Percentiles rank a stretch among this genome's conserved stretches.
phyloP scores from a whole-genome alignment of 2,113 vertebrate species.

The Oceanites oceanicus region DNA sequence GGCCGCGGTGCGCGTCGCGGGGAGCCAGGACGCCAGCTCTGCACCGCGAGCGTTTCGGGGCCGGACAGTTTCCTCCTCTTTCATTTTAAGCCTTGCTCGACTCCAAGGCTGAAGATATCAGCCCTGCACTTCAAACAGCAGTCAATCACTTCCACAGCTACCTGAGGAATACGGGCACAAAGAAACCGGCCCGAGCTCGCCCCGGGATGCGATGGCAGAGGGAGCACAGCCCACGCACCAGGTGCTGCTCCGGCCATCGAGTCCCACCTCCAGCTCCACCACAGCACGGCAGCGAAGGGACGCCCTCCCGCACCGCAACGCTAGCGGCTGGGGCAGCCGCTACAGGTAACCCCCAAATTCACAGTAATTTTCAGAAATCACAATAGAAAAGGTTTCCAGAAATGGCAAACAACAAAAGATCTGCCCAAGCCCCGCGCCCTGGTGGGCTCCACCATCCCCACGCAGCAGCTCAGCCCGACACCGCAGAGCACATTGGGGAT shows the following conservation, averaged over 20 bases:
- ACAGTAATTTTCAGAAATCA: background rate
- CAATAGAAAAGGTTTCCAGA: background rate
- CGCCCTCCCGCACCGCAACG: background rate
- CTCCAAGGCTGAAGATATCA: background rate
- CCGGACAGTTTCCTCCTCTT: background rate
- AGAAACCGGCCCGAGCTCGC: background rate
- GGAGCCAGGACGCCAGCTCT: background rate
- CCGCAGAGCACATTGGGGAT: accelerated
- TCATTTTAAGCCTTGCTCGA: background rate
- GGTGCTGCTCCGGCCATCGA: background rate
- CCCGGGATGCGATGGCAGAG: background rate
- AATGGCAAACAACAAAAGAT: background rate
- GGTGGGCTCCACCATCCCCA: background rate
- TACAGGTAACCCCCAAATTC: background rate
- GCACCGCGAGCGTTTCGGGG: accelerated
- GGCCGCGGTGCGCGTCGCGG: accelerated
- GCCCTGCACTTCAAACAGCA: background rate
- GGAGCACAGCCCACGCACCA: background rate
- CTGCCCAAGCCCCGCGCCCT: accelerated
- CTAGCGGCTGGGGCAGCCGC: background rate
- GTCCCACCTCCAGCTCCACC: background rate
- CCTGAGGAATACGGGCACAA: accelerated
- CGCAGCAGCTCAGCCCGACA: background rate
- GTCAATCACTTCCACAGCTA: background rate
- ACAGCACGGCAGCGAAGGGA: accelerated